A percentile compares a stretch with the other conserved stretches of the same genome.
Conservation (phyloP, 2,113 vertebrate genomes). For the Cheirogaleus medius region DNA sequence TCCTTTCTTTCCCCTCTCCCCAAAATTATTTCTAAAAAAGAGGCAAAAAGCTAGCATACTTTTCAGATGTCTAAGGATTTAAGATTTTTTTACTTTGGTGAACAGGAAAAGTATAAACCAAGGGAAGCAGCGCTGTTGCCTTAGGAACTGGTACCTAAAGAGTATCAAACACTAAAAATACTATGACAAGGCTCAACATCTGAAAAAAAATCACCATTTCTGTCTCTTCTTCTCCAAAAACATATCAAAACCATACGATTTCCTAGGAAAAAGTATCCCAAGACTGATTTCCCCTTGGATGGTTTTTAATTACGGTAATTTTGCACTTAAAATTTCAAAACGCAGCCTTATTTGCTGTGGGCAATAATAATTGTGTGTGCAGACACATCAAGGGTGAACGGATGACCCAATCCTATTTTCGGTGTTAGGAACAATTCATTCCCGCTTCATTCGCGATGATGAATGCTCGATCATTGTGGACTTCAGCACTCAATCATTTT, state of each 20-base stretch:
- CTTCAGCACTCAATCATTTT: accelerated
- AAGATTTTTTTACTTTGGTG: accelerated
- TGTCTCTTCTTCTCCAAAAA: accelerated
- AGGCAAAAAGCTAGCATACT: accelerated
- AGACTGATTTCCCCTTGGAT: not conserved
- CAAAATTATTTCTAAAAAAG: accelerated
- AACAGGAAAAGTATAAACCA: accelerated
- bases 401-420: accelerated
- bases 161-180: not conserved
- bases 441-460: accelerated
- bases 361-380: no score
- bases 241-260: accelerated
- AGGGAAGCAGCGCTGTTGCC: accelerated
- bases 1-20: no score
- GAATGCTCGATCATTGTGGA: accelerated
- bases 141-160: not conserved
- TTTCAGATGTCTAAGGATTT: accelerated
- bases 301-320: not conserved
- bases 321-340: not conserved
- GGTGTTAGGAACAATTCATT: not conserved
- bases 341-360: not conserved
- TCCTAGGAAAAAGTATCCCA: not conserved
- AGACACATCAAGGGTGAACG: not conserved
- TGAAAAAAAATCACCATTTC: accelerated
- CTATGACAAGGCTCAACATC: accelerated